phyloP scores from a whole-genome alignment of 2,797 vertebrate genomes.

The Sphaeramia orbicularis region DNA sequence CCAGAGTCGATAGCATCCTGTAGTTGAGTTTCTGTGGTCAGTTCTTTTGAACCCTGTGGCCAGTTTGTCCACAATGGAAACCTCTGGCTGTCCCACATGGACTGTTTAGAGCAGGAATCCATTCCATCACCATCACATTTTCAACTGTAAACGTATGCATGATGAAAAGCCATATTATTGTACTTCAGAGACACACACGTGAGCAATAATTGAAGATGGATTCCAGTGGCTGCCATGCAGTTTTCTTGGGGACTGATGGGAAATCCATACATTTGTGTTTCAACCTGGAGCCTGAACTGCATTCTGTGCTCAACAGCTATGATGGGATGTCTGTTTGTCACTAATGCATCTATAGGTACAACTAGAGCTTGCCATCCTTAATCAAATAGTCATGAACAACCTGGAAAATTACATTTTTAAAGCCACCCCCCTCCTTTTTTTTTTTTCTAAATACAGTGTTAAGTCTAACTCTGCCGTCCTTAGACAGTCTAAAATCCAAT shows the following conservation, averaged over 20 bases:
- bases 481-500: too few species aligned
- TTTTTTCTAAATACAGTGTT: too few species aligned
- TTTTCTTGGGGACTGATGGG: slow-evolving; percentile 29
- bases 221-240: slow-evolving; percentile 1
- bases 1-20: slow-evolving; percentile 63
- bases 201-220: slow-evolving; percentile 30
- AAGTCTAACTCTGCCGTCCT: too few species aligned
- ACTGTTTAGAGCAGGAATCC: slow-evolving; percentile 30
- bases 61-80: slow-evolving; percentile 18
- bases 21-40: slow-evolving; percentile 63
- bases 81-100: slow-evolving; percentile 22
- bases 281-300: slow-evolving; percentile 11
- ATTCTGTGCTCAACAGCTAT: neutral
- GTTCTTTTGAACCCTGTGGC: slow-evolving; percentile 59
- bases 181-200: slow-evolving; percentile 1
- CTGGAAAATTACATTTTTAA: too few species aligned
- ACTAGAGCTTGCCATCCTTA: neutral
- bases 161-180: slow-evolving; percentile 11
- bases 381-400: too few species aligned
- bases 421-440: too few species aligned
- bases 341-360: neutral
- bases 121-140: slow-evolving; percentile 42
- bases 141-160: slow-evolving; percentile 4
- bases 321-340: neutral
- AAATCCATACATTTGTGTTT: slow-evolving; percentile 41